Evolutionary conservation across 2,113 vertebrate species (phyloP), one percentile per base, ranked within the genome.

Genomic region (Sebastes fasciatus): DNA sequence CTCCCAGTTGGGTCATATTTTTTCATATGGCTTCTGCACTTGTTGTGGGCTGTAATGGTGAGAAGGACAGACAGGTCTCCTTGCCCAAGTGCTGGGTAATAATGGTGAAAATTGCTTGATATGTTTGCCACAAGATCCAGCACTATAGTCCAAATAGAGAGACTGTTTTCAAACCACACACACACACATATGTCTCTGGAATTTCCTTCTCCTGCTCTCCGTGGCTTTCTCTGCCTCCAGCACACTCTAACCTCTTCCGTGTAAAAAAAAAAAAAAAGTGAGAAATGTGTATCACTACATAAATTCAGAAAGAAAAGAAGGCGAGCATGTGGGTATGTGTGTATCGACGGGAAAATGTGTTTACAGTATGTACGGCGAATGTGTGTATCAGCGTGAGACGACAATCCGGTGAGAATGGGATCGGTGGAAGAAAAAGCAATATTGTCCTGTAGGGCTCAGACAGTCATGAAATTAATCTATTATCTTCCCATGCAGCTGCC

Each of bases 391-490:
- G 88, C 64, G 81, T 89, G 86, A 89, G 83, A 88, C 67, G 67
- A 90, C 87, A 89, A 89, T 90, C 86, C 74, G n/a, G 77, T 55
- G 66, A 85, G 79, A 89, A 87, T 82, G 67, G 88, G 46, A 87
- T 63, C 72, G 77, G 77, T 91, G 84, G 78, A 90, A 87, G 88
- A 82, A 90, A 91, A 93, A 89, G 92, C 92, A 95, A 94, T 94
- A 94, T 94, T 95, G 94, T 94, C 91, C 90, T 94, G 91, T 92
- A 91, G 92, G 89, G 90, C 93, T 94, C 93, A 94, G 94, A 94
- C 91, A 92, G 91, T 95, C 92, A 92, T 93, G 92, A 94, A 96
- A 95, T 95, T 93, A 96, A 95, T 95, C 94, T 95, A 95, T 96
- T 96, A 95, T 95, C 95, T 95, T 94, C 80, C 91, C 83, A 87